These are phyloP conservation scores for Otus sunia DNA, from an alignment of 2,113 vertebrate species.

Conservation along the genomic window DNA sequence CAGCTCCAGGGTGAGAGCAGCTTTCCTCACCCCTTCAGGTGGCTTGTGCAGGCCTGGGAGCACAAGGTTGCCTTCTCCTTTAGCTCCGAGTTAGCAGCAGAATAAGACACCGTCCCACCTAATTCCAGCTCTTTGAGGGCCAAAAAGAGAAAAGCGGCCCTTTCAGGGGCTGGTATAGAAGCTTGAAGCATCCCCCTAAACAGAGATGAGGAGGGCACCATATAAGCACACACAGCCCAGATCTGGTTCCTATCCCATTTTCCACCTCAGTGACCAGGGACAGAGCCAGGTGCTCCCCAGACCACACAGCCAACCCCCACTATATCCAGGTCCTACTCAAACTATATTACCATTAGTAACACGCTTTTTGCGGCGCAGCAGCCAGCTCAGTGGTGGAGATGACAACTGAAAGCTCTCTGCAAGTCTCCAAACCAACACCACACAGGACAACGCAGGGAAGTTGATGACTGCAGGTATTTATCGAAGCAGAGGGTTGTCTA, in stretches of 20 bases:
- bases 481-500: background rate
- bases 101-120: background rate
- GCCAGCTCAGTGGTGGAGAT: background rate
- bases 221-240: background rate
- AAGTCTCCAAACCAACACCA: background rate
- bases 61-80: background rate
- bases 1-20: background rate
- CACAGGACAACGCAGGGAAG: background rate
- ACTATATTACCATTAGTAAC: background rate
- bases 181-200: background rate
- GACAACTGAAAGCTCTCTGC: background rate
- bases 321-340: background rate
- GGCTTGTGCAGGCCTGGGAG: background rate
- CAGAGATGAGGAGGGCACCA: background rate
- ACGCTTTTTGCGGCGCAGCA: fast-evolving
- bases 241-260: background rate
- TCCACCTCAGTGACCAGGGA: background rate
- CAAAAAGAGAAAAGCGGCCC: background rate
- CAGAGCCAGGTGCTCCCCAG: background rate
- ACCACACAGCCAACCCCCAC: background rate
- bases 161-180: background rate
- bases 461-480: background rate
- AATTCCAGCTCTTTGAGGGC: background rate
- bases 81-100: background rate
- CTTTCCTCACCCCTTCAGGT: background rate